These are phyloP conservation scores for Clarias macrocephalus DNA, from an alignment of 2,113 vertebrate genomes.

Conservation along the genomic window DNA sequence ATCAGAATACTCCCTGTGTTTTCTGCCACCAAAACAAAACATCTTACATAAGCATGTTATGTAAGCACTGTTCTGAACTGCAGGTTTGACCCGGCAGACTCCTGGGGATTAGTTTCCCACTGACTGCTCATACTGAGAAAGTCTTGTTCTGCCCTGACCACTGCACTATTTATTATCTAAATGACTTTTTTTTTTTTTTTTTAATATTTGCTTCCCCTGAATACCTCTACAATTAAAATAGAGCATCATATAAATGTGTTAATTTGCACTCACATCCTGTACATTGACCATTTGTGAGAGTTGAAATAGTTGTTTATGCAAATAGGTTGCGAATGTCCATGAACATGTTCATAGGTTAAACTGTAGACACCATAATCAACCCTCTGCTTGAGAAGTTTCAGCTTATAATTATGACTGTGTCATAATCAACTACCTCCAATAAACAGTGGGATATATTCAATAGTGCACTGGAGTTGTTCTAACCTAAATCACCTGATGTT, in stretches of 20 bases:
- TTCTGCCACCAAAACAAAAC: slow-evolving; percentile 8
- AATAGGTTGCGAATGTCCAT: neutral
- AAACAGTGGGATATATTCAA: no score
- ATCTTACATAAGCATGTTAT: slow-evolving; percentile 16
- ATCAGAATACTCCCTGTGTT: neutral
- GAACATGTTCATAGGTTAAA: neutral
- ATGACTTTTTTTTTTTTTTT: no score
- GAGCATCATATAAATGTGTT: neutral
- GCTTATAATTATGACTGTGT: neutral
- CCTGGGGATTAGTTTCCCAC: slow-evolving; percentile 23
- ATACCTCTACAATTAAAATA: neutral
- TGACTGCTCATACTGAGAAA: slow-evolving; percentile 38
- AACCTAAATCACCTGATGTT: no score
- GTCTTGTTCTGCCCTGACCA: neutral
- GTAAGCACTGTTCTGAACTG: slow-evolving; percentile 23
- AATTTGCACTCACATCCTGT: neutral
- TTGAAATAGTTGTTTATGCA: neutral
- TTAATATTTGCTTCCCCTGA: neutral
- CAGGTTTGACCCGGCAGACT: slow-evolving; percentile 30
- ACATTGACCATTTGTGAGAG: neutral
- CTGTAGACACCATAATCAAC: neutral
- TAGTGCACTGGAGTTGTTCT: no score
- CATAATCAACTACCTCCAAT: no score
- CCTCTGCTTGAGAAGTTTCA: neutral
- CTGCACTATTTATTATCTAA: neutral